Percentiles rank a stretch among this genome's conserved stretches.
These are phyloP conservation scores for Ramazzottius varieornatus DNA, from an alignment of 2,888 invertebrate species.

Conservation along the genomic window DNA sequence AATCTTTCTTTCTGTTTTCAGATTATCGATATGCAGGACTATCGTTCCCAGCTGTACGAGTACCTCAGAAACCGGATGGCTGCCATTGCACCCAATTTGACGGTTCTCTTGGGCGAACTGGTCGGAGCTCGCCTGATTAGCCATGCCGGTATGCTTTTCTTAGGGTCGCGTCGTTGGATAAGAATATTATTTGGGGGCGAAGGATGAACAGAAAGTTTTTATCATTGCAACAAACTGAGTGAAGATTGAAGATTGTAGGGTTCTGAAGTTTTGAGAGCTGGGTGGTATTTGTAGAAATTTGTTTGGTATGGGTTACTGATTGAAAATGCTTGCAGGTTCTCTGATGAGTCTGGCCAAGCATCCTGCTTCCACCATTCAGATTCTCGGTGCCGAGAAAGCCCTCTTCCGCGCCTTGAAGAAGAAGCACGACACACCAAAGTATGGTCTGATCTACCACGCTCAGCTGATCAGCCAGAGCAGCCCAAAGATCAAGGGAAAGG, in stretches of 20 bases:
- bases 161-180: not conserved
- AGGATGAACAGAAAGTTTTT: not conserved
- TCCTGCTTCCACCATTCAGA: constrained; percentile 89
- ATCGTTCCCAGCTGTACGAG: constrained; percentile 60
- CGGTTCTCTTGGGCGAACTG: constrained; percentile 76
- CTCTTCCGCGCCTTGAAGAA: constrained; percentile 85
- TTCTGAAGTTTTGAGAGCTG: not conserved
- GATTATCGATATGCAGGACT: constrained; percentile 67
- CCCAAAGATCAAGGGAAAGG: constrained; percentile 61
- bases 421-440: constrained; percentile 91
- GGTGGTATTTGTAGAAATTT: not conserved
- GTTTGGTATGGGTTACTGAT: too few species aligned
- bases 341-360: constrained; percentile 84
- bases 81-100: constrained; percentile 91
- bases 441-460: constrained; percentile 90
- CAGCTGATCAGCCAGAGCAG: constrained; percentile 67
- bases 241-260: too few species aligned
- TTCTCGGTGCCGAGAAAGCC: constrained; percentile 92
- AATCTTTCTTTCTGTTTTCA: constrained; percentile 13
- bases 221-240: not conserved
- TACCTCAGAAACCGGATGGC: constrained; percentile 89
- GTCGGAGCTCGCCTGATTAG: constrained; percentile 88
- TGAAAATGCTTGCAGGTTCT: too few species aligned
- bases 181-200: not conserved
- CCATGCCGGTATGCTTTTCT: constrained; percentile 45